Percentiles rank a stretch among this genome's conserved stretches.
These are phyloP conservation scores for Tinea trinotella DNA, from an alignment of 2,888 invertebrate genomes.

Conservation along the genomic window DNA sequence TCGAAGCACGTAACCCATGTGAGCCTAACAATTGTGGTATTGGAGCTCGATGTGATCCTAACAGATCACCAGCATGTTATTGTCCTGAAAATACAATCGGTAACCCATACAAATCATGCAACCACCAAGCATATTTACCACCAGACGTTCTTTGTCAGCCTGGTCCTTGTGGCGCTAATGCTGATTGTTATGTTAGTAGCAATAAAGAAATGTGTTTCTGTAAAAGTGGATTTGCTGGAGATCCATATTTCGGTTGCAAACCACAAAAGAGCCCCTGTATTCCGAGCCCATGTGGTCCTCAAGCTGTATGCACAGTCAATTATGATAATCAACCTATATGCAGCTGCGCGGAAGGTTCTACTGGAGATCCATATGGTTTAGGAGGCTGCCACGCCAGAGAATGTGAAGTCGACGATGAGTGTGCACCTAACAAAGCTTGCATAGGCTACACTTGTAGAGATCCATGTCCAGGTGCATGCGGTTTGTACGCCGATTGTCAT, in stretches of 20 bases:
- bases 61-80: slow-evolving; percentile 84
- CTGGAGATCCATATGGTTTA: slow-evolving; percentile 81
- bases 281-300: slow-evolving; percentile 86
- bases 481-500: slow-evolving; percentile 79
- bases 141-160: slow-evolving; percentile 80
- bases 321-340: slow-evolving; percentile 80
- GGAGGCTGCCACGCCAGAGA: slow-evolving; percentile 84
- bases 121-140: slow-evolving; percentile 66
- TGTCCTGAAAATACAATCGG: slow-evolving; percentile 88
- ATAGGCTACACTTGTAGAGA: slow-evolving; percentile 85
- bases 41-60: slow-evolving; percentile 85
- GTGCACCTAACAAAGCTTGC: slow-evolving; percentile 79
- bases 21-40: slow-evolving; percentile 86
- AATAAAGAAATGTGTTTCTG: slow-evolving; percentile 90
- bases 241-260: slow-evolving; percentile 84
- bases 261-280: slow-evolving; percentile 80
- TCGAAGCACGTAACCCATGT: slow-evolving; percentile 84
- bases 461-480: slow-evolving; percentile 88
- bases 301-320: slow-evolving; percentile 79
- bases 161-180: slow-evolving; percentile 86
- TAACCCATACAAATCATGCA: slow-evolving; percentile 86
- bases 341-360: slow-evolving; percentile 80
- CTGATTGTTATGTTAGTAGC: slow-evolving; percentile 87
- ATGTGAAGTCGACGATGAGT: slow-evolving; percentile 86
- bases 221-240: slow-evolving; percentile 80